Conservation (phyloP, 1,140 invertebrate species). For the Augochlora pura region DNA sequence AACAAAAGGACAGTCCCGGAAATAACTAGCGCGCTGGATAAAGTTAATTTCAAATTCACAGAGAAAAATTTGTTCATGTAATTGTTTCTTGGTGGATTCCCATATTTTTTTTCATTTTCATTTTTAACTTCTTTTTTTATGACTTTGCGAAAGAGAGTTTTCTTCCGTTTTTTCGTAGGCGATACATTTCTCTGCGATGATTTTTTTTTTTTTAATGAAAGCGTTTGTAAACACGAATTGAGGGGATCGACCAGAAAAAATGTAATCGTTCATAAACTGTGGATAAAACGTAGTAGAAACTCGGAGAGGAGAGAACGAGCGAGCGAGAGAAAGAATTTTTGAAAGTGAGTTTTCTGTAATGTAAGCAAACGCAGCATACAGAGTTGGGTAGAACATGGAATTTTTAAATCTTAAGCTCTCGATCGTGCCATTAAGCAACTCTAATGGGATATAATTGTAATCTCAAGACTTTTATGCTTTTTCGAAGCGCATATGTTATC, state of each 20-base stretch:
- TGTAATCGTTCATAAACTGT: not conserved
- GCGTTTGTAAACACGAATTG: slow-evolving; percentile 35
- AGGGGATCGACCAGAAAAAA: not conserved
- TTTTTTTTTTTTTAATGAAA: slow-evolving; percentile 33
- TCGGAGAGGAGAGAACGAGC: not conserved
- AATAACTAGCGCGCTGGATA: slow-evolving; percentile 1
- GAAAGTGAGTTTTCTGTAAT: slow-evolving; percentile 27
- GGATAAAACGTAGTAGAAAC: not conserved
- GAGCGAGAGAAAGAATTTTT: slow-evolving; percentile 22
- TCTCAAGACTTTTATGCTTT: slow-evolving; percentile 61
- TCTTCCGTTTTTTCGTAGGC: slow-evolving; percentile 1
- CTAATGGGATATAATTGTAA: slow-evolving; percentile 61
- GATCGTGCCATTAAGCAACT: slow-evolving; percentile 64
- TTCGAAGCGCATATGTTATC: slow-evolving; percentile 60
- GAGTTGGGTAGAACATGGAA: slow-evolving; percentile 26
- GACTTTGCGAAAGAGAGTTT: slow-evolving; percentile 6
- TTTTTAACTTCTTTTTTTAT: slow-evolving; percentile 32
- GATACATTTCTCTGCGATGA: slow-evolving; percentile 26
- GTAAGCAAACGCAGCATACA: slow-evolving; percentile 46
- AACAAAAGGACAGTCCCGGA: not conserved
- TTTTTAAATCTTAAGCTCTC: slow-evolving; percentile 60
- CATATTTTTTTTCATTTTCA: slow-evolving; percentile 25
- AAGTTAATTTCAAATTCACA: not conserved
- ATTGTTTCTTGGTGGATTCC: slow-evolving; percentile 1
- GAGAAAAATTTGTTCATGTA: not conserved